These are phyloP conservation scores for Melanotaenia nigrans DNA, from an alignment of 2,797 vertebrate species.

Conservation along the genomic window DNA sequence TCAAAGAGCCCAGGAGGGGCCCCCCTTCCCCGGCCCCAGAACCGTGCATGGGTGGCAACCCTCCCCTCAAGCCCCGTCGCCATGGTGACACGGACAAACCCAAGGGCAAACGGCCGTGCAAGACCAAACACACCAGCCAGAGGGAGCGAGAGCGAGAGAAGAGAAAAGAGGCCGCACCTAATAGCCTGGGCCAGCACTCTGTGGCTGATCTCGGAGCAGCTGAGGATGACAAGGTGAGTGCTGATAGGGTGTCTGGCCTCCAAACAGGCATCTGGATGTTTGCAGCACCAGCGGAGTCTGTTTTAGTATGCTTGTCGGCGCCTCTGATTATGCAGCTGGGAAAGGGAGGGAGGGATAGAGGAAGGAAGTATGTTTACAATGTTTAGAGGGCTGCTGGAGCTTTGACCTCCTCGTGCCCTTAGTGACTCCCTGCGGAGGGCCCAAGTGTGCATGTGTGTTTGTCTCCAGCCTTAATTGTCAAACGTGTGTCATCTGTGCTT, in stretches of 20 bases:
- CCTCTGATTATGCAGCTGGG: slow-evolving; percentile 79
- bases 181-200: slow-evolving; percentile 54
- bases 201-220: slow-evolving; percentile 83
- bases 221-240: slow-evolving; percentile 80
- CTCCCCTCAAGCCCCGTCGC: slow-evolving; percentile 87
- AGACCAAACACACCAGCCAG: slow-evolving; percentile 97
- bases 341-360: slow-evolving; percentile 57
- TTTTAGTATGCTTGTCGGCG: slow-evolving; percentile 71
- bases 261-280: slow-evolving; percentile 52
- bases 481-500: slow-evolving; percentile 57
- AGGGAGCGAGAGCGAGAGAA: slow-evolving; percentile 90
- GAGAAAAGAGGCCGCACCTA: slow-evolving; percentile 78
- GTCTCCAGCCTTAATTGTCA: slow-evolving; percentile 66
- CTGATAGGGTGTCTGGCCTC: slow-evolving; percentile 33
- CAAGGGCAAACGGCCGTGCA: slow-evolving; percentile 98
- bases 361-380: slow-evolving; percentile 80
- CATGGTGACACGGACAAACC: slow-evolving; percentile 94
- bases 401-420: slow-evolving; percentile 74
- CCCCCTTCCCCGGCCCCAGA: slow-evolving; percentile 82
- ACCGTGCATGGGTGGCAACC: slow-evolving; percentile 76
- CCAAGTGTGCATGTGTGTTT: slow-evolving; percentile 58
- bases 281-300: slow-evolving; percentile 40
- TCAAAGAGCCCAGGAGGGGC: slow-evolving; percentile 92
- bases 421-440: slow-evolving; percentile 66
- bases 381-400: slow-evolving; percentile 78